Conservation (phyloP, 2,888 invertebrate genomes). For the Harpalus rufipes region DNA sequence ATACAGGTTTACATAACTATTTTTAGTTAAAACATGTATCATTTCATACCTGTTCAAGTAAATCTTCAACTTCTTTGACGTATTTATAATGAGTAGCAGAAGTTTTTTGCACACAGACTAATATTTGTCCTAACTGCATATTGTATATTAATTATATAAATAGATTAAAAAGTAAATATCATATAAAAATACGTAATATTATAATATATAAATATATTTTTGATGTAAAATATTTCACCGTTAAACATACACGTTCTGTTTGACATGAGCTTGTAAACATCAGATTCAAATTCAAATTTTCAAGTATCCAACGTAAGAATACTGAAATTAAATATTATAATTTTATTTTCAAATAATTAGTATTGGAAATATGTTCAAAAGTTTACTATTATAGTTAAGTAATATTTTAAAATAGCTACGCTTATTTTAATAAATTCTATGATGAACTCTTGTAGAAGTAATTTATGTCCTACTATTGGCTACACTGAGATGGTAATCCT, state of each 20-base stretch:
- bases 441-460: too few relatives aligned
- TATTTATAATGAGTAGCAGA: constrained; percentile 34
- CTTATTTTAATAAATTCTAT: too few relatives aligned
- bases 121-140: constrained; percentile 25
- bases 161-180: constrained; percentile 4
- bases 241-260: neutral
- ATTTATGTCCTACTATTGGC: too few relatives aligned
- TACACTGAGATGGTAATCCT: too few relatives aligned
- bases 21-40: neutral
- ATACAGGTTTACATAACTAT: neutral
- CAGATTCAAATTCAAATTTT: constrained; percentile 11
- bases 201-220: constrained; percentile 15
- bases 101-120: constrained; percentile 28
- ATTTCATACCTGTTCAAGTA: constrained; percentile 35
- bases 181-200: neutral
- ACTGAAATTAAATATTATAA: neutral
- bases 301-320: neutral
- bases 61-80: constrained; percentile 43
- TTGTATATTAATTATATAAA: neutral
- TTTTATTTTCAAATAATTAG: neutral
- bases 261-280: constrained; percentile 28
- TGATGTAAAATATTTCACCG: neutral
- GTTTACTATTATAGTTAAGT: too few relatives aligned
- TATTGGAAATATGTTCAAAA: too few relatives aligned
- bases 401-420: too few relatives aligned